These are phyloP conservation scores for Acridotheres tristis DNA, from an alignment of 2,797 vertebrate species.

Conservation along the genomic window DNA sequence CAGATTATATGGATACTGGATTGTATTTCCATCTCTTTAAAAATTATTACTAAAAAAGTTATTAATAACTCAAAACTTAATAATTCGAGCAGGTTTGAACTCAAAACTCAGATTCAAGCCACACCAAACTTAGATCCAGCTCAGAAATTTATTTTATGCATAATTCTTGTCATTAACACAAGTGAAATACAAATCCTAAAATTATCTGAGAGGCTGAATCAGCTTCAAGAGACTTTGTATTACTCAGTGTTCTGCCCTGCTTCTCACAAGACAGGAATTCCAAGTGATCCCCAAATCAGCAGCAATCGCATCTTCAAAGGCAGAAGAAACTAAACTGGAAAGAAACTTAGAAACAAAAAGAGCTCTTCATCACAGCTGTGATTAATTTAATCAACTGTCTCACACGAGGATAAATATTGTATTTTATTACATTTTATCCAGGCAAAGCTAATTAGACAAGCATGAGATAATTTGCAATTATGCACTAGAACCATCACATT, in stretches of 20 bases:
- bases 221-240: neutral
- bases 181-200: constrained; percentile 5
- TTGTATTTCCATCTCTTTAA: neutral
- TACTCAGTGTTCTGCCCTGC: neutral
- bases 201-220: neutral
- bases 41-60: neutral
- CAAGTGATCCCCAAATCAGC: neutral
- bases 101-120: neutral
- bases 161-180: neutral
- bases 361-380: constrained; percentile 5
- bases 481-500: neutral
- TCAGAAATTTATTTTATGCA: neutral
- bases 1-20: neutral
- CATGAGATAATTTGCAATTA: neutral
- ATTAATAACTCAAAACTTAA: neutral
- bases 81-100: neutral
- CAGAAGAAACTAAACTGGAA: constrained; percentile 9
- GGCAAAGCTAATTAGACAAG: constrained; percentile 12
- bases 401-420: neutral
- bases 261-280: neutral
- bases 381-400: constrained; percentile 12
- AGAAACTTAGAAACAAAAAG: constrained; percentile 4
- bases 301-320: constrained; percentile 9
- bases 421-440: neutral
- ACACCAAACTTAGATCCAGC: neutral